Evolutionary conservation across 2,888 invertebrate species (phyloP), one percentile per base, ranked within the genome.

Genomic region (Yponomeuta plumbellus): DNA sequence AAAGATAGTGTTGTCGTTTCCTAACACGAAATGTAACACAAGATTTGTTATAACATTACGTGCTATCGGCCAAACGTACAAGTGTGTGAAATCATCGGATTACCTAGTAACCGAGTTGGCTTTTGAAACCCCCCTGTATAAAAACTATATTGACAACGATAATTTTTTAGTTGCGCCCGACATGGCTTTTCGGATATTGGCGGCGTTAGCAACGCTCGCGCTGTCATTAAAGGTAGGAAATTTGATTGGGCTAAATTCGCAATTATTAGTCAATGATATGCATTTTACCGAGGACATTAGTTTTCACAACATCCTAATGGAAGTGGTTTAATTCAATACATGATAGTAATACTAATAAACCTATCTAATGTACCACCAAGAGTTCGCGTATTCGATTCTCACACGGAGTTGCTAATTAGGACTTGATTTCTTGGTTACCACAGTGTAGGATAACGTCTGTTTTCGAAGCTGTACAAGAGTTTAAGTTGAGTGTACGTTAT

Each of bases 71-170:
- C 70, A 69, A 23, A 65, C 69, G 74, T 75, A 71, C 64, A 66
- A 64, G 39, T 63, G 44, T 63, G 44, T 83, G 81, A 72, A 81
- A 71, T 77, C 77, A 84, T 68, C 40, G 65, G 67, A 71, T 77
- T 75, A 77, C 78, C 79, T 66, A 75, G 74, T 82, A 76, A 80
- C 77, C 76, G 72, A 78, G 67, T 76, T 74, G 68, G 69, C 71
- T 86, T 86, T 85, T 81, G 85, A 80, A 86, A 87, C 73, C 69
- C 67, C 67, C 69, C 72, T 73, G 75, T 82, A 81, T 87, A 86
- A 86, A 79, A 80, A 73, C 74, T 75, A 72, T 52, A 52, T 52
- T 52, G 17, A 52, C 44, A 52, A 72, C 73, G 71, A 70, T 69
- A 67, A 72, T 72, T 66, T 68, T 66, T 69, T 68, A 71, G 69